phyloP scores from a whole-genome alignment of 2,888 invertebrate genomes.

The Hydriomena furcata region DNA sequence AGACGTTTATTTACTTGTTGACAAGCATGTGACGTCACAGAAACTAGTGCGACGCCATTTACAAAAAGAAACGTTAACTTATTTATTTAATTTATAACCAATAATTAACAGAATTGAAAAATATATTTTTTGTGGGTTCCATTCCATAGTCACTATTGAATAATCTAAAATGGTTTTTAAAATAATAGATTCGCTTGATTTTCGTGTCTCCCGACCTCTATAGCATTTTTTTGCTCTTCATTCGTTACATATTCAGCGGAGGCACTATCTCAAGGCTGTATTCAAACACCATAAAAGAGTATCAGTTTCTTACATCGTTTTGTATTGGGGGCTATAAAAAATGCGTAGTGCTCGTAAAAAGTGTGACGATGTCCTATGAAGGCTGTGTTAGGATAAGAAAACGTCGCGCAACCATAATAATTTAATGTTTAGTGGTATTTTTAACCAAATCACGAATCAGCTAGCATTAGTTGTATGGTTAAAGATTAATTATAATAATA shows the following conservation, averaged over 20 bases:
- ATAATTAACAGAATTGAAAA: no score
- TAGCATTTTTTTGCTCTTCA: background rate
- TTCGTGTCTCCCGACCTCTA: background rate
- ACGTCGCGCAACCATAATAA: background rate
- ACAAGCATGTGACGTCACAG: no score
- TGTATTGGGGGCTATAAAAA: constrained; percentile 22
- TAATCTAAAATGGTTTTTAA: background rate
- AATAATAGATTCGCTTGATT: background rate
- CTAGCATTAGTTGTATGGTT: no score
- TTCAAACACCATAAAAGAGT: constrained; percentile 35
- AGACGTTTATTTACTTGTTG: no score
- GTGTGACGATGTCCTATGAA: constrained; percentile 8
- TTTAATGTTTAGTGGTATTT: no score
- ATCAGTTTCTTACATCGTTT: constrained; percentile 32
- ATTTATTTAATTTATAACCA: no score
- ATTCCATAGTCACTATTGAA: no score
- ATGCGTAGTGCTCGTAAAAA: constrained; percentile 19
- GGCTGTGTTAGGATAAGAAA: constrained; percentile 1
- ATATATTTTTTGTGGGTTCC: no score
- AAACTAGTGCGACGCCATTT: no score
- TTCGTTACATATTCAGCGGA: constrained; percentile 30
- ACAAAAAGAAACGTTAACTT: no score
- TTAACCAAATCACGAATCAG: no score
- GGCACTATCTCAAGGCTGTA: constrained; percentile 35
- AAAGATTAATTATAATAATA: no score